Conservation (phyloP, 2,888 invertebrate species). For the Pteria penguin region DNA sequence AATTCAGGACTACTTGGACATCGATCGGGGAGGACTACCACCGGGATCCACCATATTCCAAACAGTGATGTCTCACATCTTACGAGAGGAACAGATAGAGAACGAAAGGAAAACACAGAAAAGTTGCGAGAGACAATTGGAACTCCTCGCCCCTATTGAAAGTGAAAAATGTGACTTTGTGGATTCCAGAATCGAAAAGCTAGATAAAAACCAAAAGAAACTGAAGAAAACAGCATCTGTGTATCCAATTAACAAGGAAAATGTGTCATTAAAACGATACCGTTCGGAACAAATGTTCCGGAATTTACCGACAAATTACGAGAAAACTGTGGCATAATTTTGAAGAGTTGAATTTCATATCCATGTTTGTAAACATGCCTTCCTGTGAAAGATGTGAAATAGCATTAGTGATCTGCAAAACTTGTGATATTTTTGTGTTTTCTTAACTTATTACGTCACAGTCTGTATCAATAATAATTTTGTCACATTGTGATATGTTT, state of each 20-base stretch:
- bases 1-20: neutral
- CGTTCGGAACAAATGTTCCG: neutral
- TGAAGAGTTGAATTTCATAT: neutral
- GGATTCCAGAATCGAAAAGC: neutral
- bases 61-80: constrained; percentile 21
- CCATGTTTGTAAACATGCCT: neutral
- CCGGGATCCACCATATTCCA: constrained; percentile 32
- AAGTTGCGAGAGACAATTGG: too few relatives aligned
- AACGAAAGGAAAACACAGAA: neutral
- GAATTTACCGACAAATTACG: too few relatives aligned
- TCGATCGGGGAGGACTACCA: constrained; percentile 23
- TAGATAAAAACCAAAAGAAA: neutral
- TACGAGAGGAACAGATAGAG: neutral
- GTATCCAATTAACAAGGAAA: neutral
- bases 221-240: neutral
- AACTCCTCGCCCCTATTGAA: too few relatives aligned
- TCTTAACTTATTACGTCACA: too few relatives aligned
- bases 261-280: neutral
- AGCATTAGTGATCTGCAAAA: too few relatives aligned
- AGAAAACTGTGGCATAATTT: neutral
- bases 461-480: too few relatives aligned
- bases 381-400: neutral
- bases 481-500: too few relatives aligned
- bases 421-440: too few relatives aligned
- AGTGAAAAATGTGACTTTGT: neutral